These are phyloP conservation scores for Sepioteuthis lessoniana DNA, from an alignment of 2,888 invertebrate species.

Conservation along the genomic window DNA sequence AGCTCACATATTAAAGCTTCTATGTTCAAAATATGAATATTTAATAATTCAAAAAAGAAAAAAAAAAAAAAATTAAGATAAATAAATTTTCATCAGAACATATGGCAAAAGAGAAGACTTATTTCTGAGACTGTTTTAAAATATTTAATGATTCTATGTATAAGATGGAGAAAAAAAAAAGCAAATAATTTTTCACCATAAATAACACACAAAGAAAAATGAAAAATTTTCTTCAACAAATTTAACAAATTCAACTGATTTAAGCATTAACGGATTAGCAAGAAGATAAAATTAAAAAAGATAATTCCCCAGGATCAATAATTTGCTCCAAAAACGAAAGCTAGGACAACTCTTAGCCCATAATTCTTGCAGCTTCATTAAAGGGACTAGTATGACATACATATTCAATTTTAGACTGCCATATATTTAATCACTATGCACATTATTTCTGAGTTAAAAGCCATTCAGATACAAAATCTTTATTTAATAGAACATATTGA, in stretches of 20 bases:
- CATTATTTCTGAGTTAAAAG: background rate
- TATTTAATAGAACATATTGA: background rate
- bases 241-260: conserved; percentile 33
- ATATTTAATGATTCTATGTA: no score
- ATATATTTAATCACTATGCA: background rate
- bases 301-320: conserved; percentile 17
- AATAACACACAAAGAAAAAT: background rate
- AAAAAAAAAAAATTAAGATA: no score
- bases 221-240: background rate
- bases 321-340: background rate
- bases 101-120: no score
- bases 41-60: background rate
- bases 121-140: no score
- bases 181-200: background rate
- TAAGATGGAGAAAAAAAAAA: no score
- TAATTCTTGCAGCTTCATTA: background rate
- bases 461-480: background rate
- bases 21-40: background rate
- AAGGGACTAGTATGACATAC: background rate
- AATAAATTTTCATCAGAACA: no score
- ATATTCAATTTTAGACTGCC: background rate
- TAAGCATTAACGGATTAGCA: conserved; percentile 10
- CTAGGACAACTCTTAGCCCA: background rate
- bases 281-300: background rate
- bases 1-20: background rate